Evolutionary conservation across 2,888 invertebrate species (phyloP), one percentile per base, ranked within the genome.

Genomic region (Euproctis similis): DNA sequence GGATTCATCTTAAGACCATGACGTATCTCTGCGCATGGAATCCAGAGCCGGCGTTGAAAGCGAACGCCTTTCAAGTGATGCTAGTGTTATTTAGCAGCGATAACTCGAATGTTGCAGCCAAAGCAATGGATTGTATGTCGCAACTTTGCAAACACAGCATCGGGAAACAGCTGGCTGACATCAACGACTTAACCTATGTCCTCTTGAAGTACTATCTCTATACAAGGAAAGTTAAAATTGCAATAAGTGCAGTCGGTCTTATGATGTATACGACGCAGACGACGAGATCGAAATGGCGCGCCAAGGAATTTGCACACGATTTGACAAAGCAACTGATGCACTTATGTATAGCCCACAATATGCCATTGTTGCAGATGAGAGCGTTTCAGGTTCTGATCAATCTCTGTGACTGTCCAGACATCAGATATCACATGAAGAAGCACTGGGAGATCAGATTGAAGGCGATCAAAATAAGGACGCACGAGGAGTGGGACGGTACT

Each of bases 331-430:
- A 50, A 1, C 43, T 84, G 2, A 61, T 76, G 0, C 14, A 34
- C 0, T 46, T 81, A 2, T 66, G 66, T 22, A 36, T 52, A 2
- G 32, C 42, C 1, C 60, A 61, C 0, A 71, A 63, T 32, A 55
- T 49, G 2, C 78, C 81, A 0, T n/a, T 64, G 4, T 30, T 84
- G 1, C 82, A 82, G 30, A 13, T 74, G 3, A 36, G 61, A 8
- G 46, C 60, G 2, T 62, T 84, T 59, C 77, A 80, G 33, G 67
- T 75, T 0, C 35, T 84, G 16, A 70, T 80, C 3, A 82, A 84
- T 39, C 45, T 84, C 0, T 75, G 80, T 53, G 82, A 82, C 25
- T 69, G 67, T 36, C 75, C 81, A 0, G 82, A 84, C 30, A 60
- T 80, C 1, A 55, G 77, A 18, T 24, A 67, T 13, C 61, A 75